Conservation (phyloP, 1,140 invertebrate species). For the Melanaphis sacchari region DNA sequence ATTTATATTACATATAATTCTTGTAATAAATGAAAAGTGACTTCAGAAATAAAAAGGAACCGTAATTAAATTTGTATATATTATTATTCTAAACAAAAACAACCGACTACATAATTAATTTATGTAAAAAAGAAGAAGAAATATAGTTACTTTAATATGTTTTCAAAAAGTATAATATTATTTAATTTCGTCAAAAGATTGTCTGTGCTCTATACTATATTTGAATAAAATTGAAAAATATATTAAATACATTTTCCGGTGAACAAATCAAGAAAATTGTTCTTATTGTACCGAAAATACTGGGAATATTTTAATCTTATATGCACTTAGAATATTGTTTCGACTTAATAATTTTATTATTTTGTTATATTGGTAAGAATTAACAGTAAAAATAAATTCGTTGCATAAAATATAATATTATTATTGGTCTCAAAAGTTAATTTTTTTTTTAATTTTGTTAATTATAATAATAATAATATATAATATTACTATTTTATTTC, state of each 20-base stretch:
- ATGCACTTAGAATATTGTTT: not conserved
- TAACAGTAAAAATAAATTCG: not conserved
- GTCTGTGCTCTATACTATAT: not conserved
- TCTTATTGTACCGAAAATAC: not conserved
- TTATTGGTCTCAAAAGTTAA: not conserved
- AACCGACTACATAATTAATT: slow-evolving; percentile 1
- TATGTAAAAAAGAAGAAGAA: not conserved
- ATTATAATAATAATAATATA: too few species aligned
- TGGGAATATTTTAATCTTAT: not conserved
- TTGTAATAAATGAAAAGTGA: not conserved
- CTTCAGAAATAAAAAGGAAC: not conserved
- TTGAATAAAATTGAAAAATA: not conserved
- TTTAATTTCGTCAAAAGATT: not conserved
- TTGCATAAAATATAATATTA: not conserved
- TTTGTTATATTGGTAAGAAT: not conserved
- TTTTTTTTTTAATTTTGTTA: not conserved
- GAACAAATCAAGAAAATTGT: not conserved
- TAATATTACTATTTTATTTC: not conserved
- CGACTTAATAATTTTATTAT: not conserved
- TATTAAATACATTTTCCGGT: not conserved
- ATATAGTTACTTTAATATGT: not conserved
- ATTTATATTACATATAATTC: not conserved
- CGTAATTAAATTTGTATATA: slow-evolving; percentile 16
- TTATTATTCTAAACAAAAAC: not conserved
- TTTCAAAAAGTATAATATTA: not conserved